Evolutionary conservation across 2,888 invertebrate species (phyloP).

Genomic region (Callimorpha dominula): DNA sequence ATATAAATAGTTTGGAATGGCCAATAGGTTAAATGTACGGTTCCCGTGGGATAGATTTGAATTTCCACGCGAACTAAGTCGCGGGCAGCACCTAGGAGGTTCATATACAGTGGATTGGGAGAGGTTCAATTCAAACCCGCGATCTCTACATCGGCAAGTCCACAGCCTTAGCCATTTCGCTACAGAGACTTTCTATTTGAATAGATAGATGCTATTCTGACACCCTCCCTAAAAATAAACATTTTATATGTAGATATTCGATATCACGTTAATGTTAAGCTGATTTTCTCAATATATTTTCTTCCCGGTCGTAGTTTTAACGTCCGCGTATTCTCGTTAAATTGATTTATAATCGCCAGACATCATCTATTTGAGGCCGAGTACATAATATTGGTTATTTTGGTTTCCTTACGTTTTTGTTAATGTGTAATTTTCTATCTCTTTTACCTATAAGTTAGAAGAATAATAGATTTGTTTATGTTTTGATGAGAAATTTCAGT

Average conservation of each 20-base stretch:
- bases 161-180: no score
- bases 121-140: no score
- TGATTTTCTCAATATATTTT: constrained; percentile 42
- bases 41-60: no score
- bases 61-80: no score
- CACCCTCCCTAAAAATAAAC: not conserved
- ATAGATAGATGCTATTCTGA: no score
- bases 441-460: constrained; percentile 24
- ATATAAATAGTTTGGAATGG: no score
- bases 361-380: constrained; percentile 55
- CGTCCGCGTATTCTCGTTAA: constrained; percentile 54
- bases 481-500: constrained; percentile 16
- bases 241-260: constrained; percentile 27
- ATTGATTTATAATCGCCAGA: constrained; percentile 60
- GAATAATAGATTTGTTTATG: constrained; percentile 29
- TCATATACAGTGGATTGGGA: no score
- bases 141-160: no score
- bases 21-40: no score
- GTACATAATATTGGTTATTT: constrained; percentile 47
- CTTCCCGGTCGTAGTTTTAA: constrained; percentile 47
- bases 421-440: constrained; percentile 26
- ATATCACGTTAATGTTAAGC: constrained; percentile 31
- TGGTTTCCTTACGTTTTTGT: constrained; percentile 29
- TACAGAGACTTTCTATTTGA: no score
- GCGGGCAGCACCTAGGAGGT: no score